Base-by-base conservation (phyloP, 2,888 invertebrate genomes). In the Eilema sororculum region DNA sequence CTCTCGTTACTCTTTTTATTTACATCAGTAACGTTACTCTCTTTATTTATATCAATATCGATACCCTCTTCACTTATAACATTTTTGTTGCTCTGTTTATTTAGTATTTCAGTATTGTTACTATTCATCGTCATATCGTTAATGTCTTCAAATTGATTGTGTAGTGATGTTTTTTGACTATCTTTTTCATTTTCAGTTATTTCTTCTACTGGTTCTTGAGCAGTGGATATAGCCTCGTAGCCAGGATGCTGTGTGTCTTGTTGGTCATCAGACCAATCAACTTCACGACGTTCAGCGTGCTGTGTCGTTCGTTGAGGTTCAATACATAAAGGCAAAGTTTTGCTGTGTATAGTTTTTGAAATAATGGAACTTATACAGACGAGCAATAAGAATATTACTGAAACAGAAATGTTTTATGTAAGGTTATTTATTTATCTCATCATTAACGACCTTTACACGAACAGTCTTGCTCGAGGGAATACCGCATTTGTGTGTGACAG, bases 381-480 rank as follows among this genome's bases (percentile, higher is more conserved):
- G 13, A 37, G 20, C 22, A 52, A 52, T 3, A 64, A 5, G 28
- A 64, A n/a, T 30, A 22, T 64, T 64, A 52, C 64, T 64, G 64
- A 52, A 64, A 64, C 10, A 37, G 3, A 64, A 64, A 20, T 2
- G 28, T 37, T 12, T 37, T 12, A 37, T 12, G 10, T 37, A 8
- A n/a, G n/a, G n/a, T n/a, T n/a, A n/a, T n/a, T n/a, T n/a, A n/a
- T n/a, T n/a, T n/a, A n/a, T n/a, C n/a, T n/a, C n/a, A n/a, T n/a
- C n/a, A n/a, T n/a, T n/a, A n/a, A n/a, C n/a, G n/a, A n/a, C n/a
- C n/a, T n/a, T n/a, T n/a, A n/a, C n/a, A n/a, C n/a, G n/a, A n/a
- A n/a, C n/a, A n/a, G n/a, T n/a, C n/a, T n/a, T n/a, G n/a, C n/a
- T n/a, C n/a, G n/a, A n/a, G n/a, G n/a, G n/a, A n/a, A n/a, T n/a